Evolutionary conservation across 2,113 vertebrate genomes (phyloP), one percentile per base, ranked within the genome.

Genomic region (Carassius auratus): DNA sequence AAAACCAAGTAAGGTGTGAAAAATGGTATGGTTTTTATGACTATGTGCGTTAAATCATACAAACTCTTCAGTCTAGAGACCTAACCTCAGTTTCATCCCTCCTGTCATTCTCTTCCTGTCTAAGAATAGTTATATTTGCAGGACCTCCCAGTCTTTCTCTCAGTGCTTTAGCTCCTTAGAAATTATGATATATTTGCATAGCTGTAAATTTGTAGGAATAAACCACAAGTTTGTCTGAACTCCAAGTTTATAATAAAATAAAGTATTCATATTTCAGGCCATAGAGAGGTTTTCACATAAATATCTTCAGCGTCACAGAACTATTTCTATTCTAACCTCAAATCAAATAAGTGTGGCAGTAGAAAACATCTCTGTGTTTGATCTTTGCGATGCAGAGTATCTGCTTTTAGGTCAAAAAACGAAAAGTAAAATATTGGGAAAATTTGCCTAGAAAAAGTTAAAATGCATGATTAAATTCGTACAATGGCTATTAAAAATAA

Each of bases 261-360:
- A 59, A 66, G 30, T 50, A 38, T 50, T 88, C 42, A 84, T 42
- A 84, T 76, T 84, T 84, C 69, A 81, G 26, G 33, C 19, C 69
- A 42, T 30, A 12, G 48, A 69, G 81, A 69, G 45, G 66, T 55
- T 88, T 84, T 69, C 59, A 84, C 68, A 84, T 83, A 75, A 80
- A 80, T 75, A 75, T 76, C 62, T 61, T 77, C 5, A 68, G n/a
- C n/a, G 17, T 48, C 50, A 75, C 45, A 61, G 5, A 85, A 85
- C 73, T 83, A 79, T 84, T 83, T 77, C 48, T 74, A 64, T 8
- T 55, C 64, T 77, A 62, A 85, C 74, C 74, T 79, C 74, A 85
- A 71, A 57, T 61, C 45, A 75, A 84, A 73, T 2, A 62, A 26
- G 8, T 30, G 52, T 42, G 61, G 30, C 33, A 61, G 15, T n/a